Base-by-base conservation (phyloP, 2,113 vertebrate species). In the Carassius carassius region DNA sequence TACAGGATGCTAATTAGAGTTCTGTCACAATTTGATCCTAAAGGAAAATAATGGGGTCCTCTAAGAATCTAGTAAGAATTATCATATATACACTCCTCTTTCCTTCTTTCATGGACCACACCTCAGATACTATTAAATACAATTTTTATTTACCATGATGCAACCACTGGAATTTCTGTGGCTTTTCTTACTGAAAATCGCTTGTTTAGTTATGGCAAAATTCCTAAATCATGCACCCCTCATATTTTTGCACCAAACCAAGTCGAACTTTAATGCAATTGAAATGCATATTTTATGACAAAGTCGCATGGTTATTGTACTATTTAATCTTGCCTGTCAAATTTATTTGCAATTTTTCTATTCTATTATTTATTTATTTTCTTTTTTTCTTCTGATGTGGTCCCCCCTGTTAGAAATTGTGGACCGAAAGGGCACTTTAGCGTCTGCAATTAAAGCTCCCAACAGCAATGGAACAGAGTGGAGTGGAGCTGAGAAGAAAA, bases 381-480 rank as follows among this genome's bases (percentile, higher is more conserved):
- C 10, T 44, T 44, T 44, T 44, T 9, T 44, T 10, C 41, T 44
- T 7, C 37, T 41, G 37, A 7, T 41, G 37, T 41, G 37, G 35
- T 37, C 35, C 35, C 35, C n/a, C 5, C 35, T 37, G 35, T 4
- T 37, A 37, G 35, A 37, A 37, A 37, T 37, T 5, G 35, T 37
- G 35, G 35, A 37, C 35, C 5, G 35, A 3, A 37, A 37, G 35
- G 35, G 35, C 35, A 37, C 35, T 37, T 37, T 37, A 37, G 35
- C 35, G 5, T 37, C 35, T 2, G 35, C 35, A 37, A 37, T 37
- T 37, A 37, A 5, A 37, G 35, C 35, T 5, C 35, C 35, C 35
- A 37, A 37, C 35, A 41, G 37, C 84, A 74, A 86, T 83, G 54
- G 85, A 90, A 91, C 80, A 84, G 84, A n/a, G 82, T 79, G 87